These are phyloP conservation scores for Seriola dumerili DNA, from an alignment of 2,113 vertebrate genomes.

Conservation along the genomic window DNA sequence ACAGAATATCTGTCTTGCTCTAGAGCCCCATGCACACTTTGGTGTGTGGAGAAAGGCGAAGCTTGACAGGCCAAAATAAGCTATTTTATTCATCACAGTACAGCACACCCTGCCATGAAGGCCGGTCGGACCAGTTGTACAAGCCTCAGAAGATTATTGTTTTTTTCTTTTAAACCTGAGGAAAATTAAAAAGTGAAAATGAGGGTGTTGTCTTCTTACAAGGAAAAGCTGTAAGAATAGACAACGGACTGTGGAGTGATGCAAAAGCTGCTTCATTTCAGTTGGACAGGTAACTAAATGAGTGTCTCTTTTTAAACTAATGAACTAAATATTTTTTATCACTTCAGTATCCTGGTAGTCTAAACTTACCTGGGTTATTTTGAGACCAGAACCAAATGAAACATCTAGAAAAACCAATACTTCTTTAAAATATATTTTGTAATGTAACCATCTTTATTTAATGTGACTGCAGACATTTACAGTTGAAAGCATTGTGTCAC, in stretches of 20 bases:
- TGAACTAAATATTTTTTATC: background rate
- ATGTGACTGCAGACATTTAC: constrained; percentile 28
- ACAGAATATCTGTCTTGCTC: background rate
- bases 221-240: background rate
- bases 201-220: background rate
- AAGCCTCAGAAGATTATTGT: background rate
- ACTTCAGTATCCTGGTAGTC: background rate
- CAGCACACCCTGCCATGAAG: background rate
- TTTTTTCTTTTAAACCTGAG: background rate
- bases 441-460: constrained; percentile 40
- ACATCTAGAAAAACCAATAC: background rate
- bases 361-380: background rate
- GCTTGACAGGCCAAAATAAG: constrained; percentile 11
- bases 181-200: background rate
- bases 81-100: constrained; percentile 12
- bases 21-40: background rate
- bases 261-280: background rate
- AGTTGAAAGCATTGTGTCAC: constrained; percentile 12
- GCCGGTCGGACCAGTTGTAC: background rate
- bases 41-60: background rate
- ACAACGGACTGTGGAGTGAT: background rate
- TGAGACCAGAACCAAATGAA: background rate
- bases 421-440: constrained; percentile 21
- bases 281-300: background rate
- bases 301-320: background rate